phyloP scores from a whole-genome alignment of 2,113 vertebrate species.

The Rousettus leschenaultii region DNA sequence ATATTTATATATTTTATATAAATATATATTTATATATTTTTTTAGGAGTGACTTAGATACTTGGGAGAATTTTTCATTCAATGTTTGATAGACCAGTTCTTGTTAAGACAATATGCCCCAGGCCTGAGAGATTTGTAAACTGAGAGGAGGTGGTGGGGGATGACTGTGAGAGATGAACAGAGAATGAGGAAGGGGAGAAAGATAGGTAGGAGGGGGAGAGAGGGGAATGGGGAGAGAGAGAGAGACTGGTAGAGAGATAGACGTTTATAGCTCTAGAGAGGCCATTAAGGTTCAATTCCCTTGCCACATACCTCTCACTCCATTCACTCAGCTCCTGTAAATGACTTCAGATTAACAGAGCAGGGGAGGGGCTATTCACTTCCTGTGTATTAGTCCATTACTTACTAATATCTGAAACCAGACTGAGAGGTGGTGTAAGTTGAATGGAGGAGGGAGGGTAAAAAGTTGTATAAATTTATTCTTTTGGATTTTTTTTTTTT shows the following conservation, averaged over 20 bases:
- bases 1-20: too few relatives aligned
- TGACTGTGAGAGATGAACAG: neutral
- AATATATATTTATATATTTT: too few relatives aligned
- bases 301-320: slow-evolving; percentile 2
- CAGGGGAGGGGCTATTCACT: slow-evolving; percentile 53
- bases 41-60: neutral
- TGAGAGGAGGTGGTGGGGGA: neutral
- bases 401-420: slow-evolving; percentile 55
- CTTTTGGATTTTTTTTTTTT: neutral
- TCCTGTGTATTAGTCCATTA: slow-evolving; percentile 48
- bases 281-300: slow-evolving; percentile 62
- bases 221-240: neutral
- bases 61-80: slow-evolving; percentile 24
- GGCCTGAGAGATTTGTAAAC: neutral
- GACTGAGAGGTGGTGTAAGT: neutral
- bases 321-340: slow-evolving; percentile 48
- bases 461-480: slow-evolving; percentile 27
- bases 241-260: neutral
- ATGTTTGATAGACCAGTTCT: slow-evolving; percentile 19
- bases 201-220: neutral
- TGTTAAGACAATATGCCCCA: neutral
- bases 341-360: slow-evolving; percentile 66
- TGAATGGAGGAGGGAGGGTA: neutral
- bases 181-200: neutral
- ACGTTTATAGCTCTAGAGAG: slow-evolving; percentile 42